These are phyloP conservation scores for Mesaphorura yosii DNA, from an alignment of 1,140 invertebrate species.

Conservation along the genomic window DNA sequence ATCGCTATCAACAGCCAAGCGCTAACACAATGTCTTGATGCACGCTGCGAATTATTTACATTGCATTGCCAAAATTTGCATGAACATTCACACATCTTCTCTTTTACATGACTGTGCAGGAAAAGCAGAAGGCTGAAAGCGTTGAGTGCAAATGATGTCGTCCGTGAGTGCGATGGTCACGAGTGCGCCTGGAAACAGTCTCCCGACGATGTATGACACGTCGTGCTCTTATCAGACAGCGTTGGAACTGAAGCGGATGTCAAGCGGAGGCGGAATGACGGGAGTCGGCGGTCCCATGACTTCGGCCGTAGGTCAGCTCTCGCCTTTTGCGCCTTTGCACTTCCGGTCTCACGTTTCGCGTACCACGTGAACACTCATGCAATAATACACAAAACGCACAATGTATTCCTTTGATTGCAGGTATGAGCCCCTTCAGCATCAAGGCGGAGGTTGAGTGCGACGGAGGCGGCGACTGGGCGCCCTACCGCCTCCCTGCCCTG, in stretches of 20 bases:
- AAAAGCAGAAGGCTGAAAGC: not conserved
- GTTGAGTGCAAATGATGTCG: slow-evolving; percentile 25
- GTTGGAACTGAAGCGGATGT: slow-evolving; percentile 64
- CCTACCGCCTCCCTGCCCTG: slow-evolving; percentile 46
- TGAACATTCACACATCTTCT: no score
- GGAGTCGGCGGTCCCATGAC: slow-evolving; percentile 28
- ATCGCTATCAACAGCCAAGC: no score
- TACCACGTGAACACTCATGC: no score
- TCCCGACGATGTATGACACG: slow-evolving; percentile 73
- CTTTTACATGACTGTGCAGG: no score
- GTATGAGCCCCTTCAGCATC: slow-evolving; percentile 34
- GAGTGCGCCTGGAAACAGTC: slow-evolving; percentile 27
- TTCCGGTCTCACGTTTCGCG: not conserved
- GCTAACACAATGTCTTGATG: no score
- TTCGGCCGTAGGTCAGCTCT: slow-evolving; percentile 28
- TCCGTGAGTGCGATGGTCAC: slow-evolving; percentile 29
- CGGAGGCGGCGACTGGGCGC: slow-evolving; percentile 52
- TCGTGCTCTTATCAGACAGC: slow-evolving; percentile 76
- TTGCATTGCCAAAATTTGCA: no score
- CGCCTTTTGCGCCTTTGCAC: not conserved
- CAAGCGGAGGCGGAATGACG: slow-evolving; percentile 35
- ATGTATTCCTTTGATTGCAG: no score
- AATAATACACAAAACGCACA: no score
- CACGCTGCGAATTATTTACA: no score
- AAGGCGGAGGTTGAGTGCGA: slow-evolving; percentile 45